Evolutionary conservation across 2,888 invertebrate species (phyloP), one percentile per base, ranked within the genome.

Genomic region (Trissoscelio sp.): DNA sequence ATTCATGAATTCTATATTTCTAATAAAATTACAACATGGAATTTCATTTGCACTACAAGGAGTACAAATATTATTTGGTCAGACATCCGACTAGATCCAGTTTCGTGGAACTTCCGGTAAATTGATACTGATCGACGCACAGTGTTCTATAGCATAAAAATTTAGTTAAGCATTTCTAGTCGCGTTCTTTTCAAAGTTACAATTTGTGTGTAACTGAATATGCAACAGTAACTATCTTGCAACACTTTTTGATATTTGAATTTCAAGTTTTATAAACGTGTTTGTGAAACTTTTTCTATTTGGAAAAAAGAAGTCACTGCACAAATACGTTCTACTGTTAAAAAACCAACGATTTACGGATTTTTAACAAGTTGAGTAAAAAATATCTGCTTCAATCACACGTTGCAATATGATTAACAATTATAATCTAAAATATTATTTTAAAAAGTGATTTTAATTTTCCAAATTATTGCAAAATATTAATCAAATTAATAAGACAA

Each of bases 21-120:
- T 14, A 28, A 12, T n/a, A 39, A 42, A 57, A 57, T 57, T 57
- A 57, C 57, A 60, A 48, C 58, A 60, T 51, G 58, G 9, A 48
- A 51, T 66, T 55, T 42, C 16, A 66, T 46, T 34, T 46, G 12
- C 11, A 12, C 55, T 57, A 11, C 34, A 73, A 64, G 73, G 39
- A 73, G 55, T 44, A 55, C 53, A 62, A 64, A 73, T 73, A 64
- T 20, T 34, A 44, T 73, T 73, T 73, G 64, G 48, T 73, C 73
- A 62, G 62, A 53, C 73, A 62, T 24, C 16, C 24, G 22, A 3
- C 31, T 53, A 55, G 34, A 73, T 64, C 42, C 34, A 31, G 44
- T 44, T 55, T 39, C 22, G 14, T 44, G 24, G 31, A 11, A 62
- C 53, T 64, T 62, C 64, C 9, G n/a, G 37, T 44, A 62, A 62